These are phyloP conservation scores for Podarcis cretensis DNA, from an alignment of 2,113 vertebrate genomes.

Conservation along the genomic window DNA sequence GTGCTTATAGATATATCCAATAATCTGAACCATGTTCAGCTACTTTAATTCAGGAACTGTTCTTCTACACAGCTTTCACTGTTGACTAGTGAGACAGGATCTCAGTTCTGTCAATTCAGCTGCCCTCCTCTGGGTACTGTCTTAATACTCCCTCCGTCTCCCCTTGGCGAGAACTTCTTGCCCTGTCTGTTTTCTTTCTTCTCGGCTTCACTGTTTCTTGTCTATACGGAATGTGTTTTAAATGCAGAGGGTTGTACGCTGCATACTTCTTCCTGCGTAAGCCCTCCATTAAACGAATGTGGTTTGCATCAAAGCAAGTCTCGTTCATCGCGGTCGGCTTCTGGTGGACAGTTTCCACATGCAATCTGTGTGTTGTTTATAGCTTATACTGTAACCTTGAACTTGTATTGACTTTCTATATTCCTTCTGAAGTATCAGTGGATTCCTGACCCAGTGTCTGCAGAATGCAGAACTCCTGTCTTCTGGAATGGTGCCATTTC, in stretches of 20 bases:
- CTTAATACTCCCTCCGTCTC: slow-evolving; percentile 11
- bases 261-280: not conserved
- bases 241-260: slow-evolving; percentile 46
- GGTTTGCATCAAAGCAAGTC: not conserved
- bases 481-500: not conserved
- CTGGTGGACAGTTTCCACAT: not conserved
- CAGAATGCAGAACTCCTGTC: slow-evolving; percentile 9
- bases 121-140: slow-evolving; percentile 30
- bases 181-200: slow-evolving; percentile 46
- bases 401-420: slow-evolving; percentile 49
- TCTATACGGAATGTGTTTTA: slow-evolving; percentile 47
- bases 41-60: slow-evolving; percentile 85
- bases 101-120: slow-evolving; percentile 26
- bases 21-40: slow-evolving; percentile 99
- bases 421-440: slow-evolving; percentile 60
- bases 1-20: slow-evolving; percentile 93
- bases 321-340: not conserved
- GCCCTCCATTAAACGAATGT: not conserved
- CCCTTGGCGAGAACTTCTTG: slow-evolving; percentile 46
- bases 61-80: slow-evolving; percentile 70
- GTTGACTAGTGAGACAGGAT: slow-evolving; percentile 44
- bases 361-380: slow-evolving; percentile 32
- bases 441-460: slow-evolving; percentile 47
- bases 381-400: slow-evolving; percentile 62
- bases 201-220: slow-evolving; percentile 51